Base-by-base conservation (phyloP, 2,797 vertebrate species). In the Enteromius thamalakanensis region DNA sequence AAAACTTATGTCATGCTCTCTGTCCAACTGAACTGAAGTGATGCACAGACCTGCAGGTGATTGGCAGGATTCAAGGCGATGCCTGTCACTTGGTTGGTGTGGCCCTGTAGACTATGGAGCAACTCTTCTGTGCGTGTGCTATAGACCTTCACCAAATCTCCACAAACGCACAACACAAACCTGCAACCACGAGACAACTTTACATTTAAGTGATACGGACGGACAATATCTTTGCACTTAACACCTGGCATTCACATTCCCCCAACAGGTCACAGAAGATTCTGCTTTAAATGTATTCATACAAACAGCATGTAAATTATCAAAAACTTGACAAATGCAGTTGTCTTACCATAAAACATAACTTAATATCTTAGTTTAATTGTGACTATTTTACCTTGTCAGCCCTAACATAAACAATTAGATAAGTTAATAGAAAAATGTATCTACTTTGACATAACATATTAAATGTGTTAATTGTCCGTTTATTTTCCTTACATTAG, bases 71-170 rank as follows among this genome's bases (percentile, higher is more conserved):
- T 97, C 40, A 98, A 90, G 60, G 93, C 90, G 71, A 99, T 89
- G 34, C 96, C 96, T 0, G 97, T 97, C 78, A 99, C 96, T 86
- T 95, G 88, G 88, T 94, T 92, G 4, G 89, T 93, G 90, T 99
- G 98, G 51, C 96, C 97, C 6, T 94, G 92, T 49, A 99, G 86
- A 14, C 96, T 17, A 53, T 94, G 94, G 40, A 99, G 72, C 76
- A 95, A 96, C 91, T 98, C 97, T 88, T 98, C 96, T 6, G 97
- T 98, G 82, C 86, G 84, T 21, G 95, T 93, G 90, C 96, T 98
- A 88, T 96, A 97, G 72, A 99, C 94, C 88, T 97, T 98, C 80
- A 99, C 91, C 67, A 92, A 93, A 77, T 98, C 96, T 0, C 97
- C 98, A 0, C 97, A 96, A 2, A 94, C 92, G 83, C 96, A 97